Conservation (phyloP, 2,113 vertebrate species). For the Syngnathoides biaculeatus region DNA sequence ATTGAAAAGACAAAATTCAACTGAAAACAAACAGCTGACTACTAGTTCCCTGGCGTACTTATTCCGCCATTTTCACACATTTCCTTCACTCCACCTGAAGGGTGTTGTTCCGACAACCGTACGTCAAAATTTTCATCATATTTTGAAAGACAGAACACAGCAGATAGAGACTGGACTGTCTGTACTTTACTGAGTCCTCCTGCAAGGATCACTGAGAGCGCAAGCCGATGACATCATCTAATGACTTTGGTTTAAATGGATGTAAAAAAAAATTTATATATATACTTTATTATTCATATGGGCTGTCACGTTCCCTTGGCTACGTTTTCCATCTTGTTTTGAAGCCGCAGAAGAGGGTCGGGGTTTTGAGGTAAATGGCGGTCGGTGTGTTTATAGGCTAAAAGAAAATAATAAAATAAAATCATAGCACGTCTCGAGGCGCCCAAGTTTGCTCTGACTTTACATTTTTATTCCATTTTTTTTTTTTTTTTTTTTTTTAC, state of each 20-base stretch:
- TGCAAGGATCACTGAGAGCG: conserved; percentile 47
- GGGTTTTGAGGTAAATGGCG: conserved; percentile 47
- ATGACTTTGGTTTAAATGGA: conserved; percentile 45
- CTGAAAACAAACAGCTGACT: no score
- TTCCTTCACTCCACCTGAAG: no score
- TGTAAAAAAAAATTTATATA: conserved; percentile 14
- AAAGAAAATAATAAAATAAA: conserved; percentile 9
- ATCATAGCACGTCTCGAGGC: background rate
- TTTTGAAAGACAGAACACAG: background rate
- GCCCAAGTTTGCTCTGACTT: background rate
- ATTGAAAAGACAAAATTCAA: no score
- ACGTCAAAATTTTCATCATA: background rate
- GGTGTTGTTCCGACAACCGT: no score
- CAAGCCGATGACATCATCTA: conserved; percentile 57
- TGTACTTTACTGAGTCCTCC: conserved; percentile 20
- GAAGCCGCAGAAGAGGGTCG: conserved; percentile 40
- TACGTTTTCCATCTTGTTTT: conserved; percentile 56
- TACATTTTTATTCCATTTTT: background rate
- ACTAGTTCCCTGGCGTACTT: no score
- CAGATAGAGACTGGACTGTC: background rate
- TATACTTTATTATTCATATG: conserved; percentile 32
- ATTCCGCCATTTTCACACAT: no score
- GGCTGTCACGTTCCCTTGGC: conserved; percentile 50
- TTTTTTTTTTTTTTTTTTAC: background rate
- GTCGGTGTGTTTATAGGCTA: conserved; percentile 40